Evolutionary conservation across 2,797 vertebrate genomes (phyloP), one percentile per base, ranked within the genome.

Genomic region (Rhyacichthys aspro): DNA sequence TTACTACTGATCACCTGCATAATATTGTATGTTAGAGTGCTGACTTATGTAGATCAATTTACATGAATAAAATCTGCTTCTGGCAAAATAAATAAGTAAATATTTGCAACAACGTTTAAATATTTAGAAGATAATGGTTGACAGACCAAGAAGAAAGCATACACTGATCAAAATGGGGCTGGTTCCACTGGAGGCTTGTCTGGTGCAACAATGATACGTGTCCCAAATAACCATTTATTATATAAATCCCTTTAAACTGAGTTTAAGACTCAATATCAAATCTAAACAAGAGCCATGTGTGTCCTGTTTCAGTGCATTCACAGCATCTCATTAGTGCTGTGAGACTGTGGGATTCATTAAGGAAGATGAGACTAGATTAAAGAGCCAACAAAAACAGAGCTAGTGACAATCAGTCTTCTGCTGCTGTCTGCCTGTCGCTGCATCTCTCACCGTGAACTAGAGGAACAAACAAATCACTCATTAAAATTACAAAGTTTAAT

Each of bases 261-360:
- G 32, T 55, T 47, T 18, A 42, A 15, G 43, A 11, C 28, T 16
- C 33, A 39, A 48, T 37, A 50, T 11, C 38, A 39, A 15, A 54
- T 58, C 47, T 42, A 58, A 57, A 70, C 33, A 45, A 33, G 39
- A 44, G 10, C 8, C 6, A 58, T 43, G 50, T 37, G 32, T 55
- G 47, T 38, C 18, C 43, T 39, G 41, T 60, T 59, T 56, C 18
- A 17, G 18, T 49, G 6, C 48, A 64, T 53, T 65, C 18, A 62
- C 43, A 68, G 41, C 49, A 79, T 53, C 60, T 79, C 58, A 75
- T 84, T 81, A 72, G 66, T 64, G 66, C 45, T 56, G 47, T 70
- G 70, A 63, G 44, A 73, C 28, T 34, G 28, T 56, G 57, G 7
- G 60, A 66, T 59, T 66, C 70, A 82, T 82, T 76, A 72, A 50